These are phyloP conservation scores for Cydia splendana DNA, from an alignment of 1,140 invertebrate genomes.

Conservation along the genomic window DNA sequence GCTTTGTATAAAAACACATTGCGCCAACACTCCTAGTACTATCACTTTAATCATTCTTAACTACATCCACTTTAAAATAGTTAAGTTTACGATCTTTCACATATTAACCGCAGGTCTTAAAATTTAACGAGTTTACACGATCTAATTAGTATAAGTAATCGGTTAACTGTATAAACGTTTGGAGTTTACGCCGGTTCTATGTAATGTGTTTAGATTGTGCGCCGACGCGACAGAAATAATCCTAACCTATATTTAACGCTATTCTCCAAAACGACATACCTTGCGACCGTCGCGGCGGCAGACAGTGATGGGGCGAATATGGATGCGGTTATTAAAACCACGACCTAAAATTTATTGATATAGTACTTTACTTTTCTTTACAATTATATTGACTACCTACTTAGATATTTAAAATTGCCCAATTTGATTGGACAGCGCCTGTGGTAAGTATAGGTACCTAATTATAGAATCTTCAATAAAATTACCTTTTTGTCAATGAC, in stretches of 20 bases:
- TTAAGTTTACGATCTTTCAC: constrained; percentile 20
- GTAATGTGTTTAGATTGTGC: constrained; percentile 66
- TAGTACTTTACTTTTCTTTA: too few relatives aligned
- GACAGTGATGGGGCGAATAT: constrained; percentile 1
- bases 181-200: constrained; percentile 49
- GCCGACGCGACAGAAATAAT: constrained; percentile 69
- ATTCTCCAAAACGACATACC: constrained; percentile 75
- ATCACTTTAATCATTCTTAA: constrained; percentile 19
- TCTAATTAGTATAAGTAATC: constrained; percentile 45
- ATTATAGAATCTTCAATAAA: too few relatives aligned
- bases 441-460: too few relatives aligned
- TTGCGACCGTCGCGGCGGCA: constrained; percentile 43
- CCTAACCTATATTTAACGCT: constrained; percentile 70
- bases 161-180: constrained; percentile 56
- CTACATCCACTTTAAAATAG: constrained; percentile 6
- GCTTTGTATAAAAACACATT: constrained; percentile 4
- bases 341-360: too few relatives aligned
- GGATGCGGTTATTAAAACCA: neutral
- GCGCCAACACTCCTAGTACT: neutral
- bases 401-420: too few relatives aligned
- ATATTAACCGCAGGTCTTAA: constrained; percentile 35
- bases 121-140: constrained; percentile 43
- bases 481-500: too few relatives aligned
- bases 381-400: too few relatives aligned
- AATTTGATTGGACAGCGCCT: too few relatives aligned